Evolutionary conservation across 1,140 invertebrate species (phyloP), one percentile per base, ranked within the genome.

Genomic region (Magallana gigas): DNA sequence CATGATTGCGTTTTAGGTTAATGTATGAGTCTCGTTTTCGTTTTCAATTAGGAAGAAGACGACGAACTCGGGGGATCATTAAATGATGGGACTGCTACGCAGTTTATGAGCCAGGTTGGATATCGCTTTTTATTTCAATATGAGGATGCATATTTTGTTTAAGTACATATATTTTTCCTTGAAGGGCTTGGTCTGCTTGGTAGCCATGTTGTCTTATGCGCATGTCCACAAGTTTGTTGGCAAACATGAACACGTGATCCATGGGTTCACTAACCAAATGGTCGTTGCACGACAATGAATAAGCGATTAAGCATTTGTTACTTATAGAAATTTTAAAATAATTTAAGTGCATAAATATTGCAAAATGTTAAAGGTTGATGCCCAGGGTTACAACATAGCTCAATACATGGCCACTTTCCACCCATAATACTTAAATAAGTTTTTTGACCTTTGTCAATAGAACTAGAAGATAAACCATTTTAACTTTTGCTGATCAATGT

Each of bases 61-160:
- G 90, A 93, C 84, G 86, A 87, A 11, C 88, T 89, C 71, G 84
- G 11, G 84, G 58, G n/a, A 56, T 68, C 58, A 84, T 56, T 86
- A 57, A 82, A 58, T 80, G 88, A 68, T 76, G 57, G 68, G 86
- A 82, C 86, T 59, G 80, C 82, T 85, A 83, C 90, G 86, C 84
- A 89, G 87, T 93, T 92, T 90, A 91, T 92, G 90, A 92, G 88
- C 71, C 92, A 92, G 91, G 92, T 93, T 88, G 62, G 89, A 59
- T 14, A 83, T n/a, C 23, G 62, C 0, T 23, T 12, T 9, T 60
- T 84, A 57, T 68, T 56, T 23, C 8, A 23, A 57, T 57, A 0
- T 36, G 57, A 48, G 1, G 0, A 56, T 71, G 68, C 11, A 83
- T 48, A 56, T 71, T 57, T 80, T 57, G 6, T 7, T 23, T n/a